Conservation (phyloP, 1,140 invertebrate genomes). For the Bombus sylvicola region DNA sequence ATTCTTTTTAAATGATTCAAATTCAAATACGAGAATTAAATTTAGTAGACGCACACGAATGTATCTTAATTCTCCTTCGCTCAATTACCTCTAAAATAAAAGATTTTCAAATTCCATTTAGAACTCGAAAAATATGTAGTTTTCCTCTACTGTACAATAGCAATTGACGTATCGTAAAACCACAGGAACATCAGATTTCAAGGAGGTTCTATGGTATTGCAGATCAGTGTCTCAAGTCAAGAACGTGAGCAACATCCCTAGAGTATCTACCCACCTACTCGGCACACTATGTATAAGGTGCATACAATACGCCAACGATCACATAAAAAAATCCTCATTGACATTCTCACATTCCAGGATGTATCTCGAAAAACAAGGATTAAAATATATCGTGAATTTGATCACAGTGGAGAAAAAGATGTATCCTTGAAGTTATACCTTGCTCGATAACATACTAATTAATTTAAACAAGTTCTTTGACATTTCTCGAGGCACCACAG, state of each 20-base stretch:
- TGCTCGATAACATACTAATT: slow-evolving; percentile 50
- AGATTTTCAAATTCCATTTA: slow-evolving; percentile 6
- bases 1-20: background rate
- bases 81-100: background rate
- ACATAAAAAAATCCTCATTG: background rate
- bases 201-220: background rate
- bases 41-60: too few relatives aligned
- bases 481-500: slow-evolving; percentile 25
- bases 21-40: background rate
- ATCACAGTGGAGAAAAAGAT: slow-evolving; percentile 4
- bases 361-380: too few relatives aligned
- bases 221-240: background rate
- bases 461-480: slow-evolving; percentile 61
- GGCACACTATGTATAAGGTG: too few relatives aligned
- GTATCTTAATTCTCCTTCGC: background rate
- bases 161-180: background rate
- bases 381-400: background rate
- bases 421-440: background rate
- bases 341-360: background rate
- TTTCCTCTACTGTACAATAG: background rate
- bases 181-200: slow-evolving; percentile 20
- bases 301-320: background rate
- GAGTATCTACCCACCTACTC: background rate
- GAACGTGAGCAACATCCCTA: slow-evolving; percentile 21
- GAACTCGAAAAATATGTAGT: background rate